These are phyloP conservation scores for Drosophila borealis DNA, from an alignment of 2,888 invertebrate genomes.

Conservation along the genomic window DNA sequence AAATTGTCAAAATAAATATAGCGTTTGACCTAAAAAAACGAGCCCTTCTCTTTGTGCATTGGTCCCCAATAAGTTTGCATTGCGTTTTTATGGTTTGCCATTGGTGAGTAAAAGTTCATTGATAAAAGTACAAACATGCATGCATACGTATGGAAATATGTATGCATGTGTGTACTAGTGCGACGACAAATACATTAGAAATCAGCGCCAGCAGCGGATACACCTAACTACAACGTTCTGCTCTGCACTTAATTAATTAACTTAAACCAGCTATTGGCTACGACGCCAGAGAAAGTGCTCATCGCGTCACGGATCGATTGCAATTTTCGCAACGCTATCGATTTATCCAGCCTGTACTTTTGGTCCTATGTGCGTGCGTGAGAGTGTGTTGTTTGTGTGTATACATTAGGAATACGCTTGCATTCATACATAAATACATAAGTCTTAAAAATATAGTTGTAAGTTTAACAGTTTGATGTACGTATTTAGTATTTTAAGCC, in stretches of 20 bases:
- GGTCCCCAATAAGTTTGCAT: constrained; percentile 71
- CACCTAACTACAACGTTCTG: constrained; percentile 10
- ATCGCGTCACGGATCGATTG: constrained; percentile 21
- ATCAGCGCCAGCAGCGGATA: constrained; percentile 47
- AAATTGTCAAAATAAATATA: constrained; percentile 70
- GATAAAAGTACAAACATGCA: constrained; percentile 51
- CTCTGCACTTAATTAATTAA: constrained; percentile 19
- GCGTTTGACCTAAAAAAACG: constrained; percentile 51
- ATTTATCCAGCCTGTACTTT: constrained; percentile 53
- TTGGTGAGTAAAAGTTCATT: constrained; percentile 82
- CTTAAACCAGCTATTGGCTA: constrained; percentile 8
- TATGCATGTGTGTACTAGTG: constrained; percentile 45
- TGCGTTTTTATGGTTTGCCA: constrained; percentile 74
- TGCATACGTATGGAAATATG: constrained; percentile 42
- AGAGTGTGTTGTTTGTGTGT: constrained; percentile 27
- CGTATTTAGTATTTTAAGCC: constrained; percentile 81
- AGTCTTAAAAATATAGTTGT: constrained; percentile 42
- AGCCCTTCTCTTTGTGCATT: constrained; percentile 75
- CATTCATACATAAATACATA: constrained; percentile 38
- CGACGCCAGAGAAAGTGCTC: constrained; percentile 23
- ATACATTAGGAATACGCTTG: constrained; percentile 58
- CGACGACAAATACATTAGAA: constrained; percentile 35
- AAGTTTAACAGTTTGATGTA: constrained; percentile 26
- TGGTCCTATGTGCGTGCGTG: constrained; percentile 10
- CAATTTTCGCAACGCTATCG: constrained; percentile 30